phyloP scores from a whole-genome alignment of 2,888 invertebrate genomes.

The Neocrepidodera transversa region DNA sequence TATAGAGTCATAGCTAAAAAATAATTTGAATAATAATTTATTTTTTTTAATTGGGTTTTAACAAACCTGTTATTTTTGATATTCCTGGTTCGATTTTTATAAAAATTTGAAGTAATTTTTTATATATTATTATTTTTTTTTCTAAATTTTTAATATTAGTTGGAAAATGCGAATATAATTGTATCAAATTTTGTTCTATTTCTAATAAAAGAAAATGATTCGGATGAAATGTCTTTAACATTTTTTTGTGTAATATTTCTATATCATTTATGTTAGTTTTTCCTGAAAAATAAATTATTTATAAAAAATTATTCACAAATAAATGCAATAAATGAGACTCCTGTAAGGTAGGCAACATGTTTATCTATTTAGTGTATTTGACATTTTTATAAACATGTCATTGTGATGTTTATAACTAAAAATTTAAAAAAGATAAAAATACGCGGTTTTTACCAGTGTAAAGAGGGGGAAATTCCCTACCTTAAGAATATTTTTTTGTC shows the following conservation, averaged over 20 bases:
- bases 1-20: slow-evolving; percentile 74
- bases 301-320: no score
- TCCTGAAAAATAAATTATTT: slow-evolving; percentile 56
- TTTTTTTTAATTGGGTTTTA: neutral
- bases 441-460: no score
- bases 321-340: no score
- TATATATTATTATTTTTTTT: slow-evolving; percentile 72
- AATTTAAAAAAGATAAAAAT: no score
- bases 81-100: slow-evolving; percentile 75
- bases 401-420: no score
- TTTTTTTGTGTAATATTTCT: slow-evolving; percentile 60
- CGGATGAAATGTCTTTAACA: slow-evolving; percentile 67
- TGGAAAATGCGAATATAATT: slow-evolving; percentile 55
- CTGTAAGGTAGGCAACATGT: no score
- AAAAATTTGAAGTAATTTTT: slow-evolving; percentile 70
- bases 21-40: no score
- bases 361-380: no score
- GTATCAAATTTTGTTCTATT: slow-evolving; percentile 74
- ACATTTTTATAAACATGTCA: no score
- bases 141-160: slow-evolving; percentile 59
- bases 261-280: slow-evolving; percentile 60
- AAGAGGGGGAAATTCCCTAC: no score
- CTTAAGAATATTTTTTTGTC: no score
- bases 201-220: slow-evolving; percentile 74
- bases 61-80: slow-evolving; percentile 70